Percentiles rank a stretch among this genome's conserved stretches.
These are phyloP conservation scores for Plutomurus gul DNA, from an alignment of 1,140 invertebrate species.

Conservation along the genomic window DNA sequence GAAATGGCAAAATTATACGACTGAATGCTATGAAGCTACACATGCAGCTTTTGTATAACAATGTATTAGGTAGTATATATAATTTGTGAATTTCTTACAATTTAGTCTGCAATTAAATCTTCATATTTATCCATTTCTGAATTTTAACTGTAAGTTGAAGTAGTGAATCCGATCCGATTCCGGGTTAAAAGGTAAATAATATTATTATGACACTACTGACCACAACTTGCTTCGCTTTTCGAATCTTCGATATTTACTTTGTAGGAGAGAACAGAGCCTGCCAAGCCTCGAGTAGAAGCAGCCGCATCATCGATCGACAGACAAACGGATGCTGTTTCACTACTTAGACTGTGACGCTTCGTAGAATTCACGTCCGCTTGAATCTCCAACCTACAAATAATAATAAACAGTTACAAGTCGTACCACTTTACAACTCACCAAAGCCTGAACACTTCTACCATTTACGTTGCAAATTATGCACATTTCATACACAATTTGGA, in stretches of 20 bases:
- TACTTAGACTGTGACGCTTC: conserved; percentile 73
- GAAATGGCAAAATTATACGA: neutral
- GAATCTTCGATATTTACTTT: conserved; percentile 61
- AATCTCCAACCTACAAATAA: conserved; percentile 68
- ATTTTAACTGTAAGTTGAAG: neutral
- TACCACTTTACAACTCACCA: neutral
- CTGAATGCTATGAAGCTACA: neutral
- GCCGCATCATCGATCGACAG: conserved; percentile 69
- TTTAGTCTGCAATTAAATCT: too few species aligned
- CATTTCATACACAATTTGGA: too few species aligned
- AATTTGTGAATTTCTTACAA: too few species aligned
- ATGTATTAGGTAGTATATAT: too few species aligned
- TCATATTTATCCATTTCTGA: too few species aligned
- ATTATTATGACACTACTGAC: conserved; percentile 25
- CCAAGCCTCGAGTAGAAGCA: conserved; percentile 74
- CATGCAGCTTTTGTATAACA: neutral
- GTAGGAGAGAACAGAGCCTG: conserved; percentile 76
- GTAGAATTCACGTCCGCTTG: conserved; percentile 74
- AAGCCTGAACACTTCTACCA: too few species aligned
- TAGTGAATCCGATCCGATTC: neutral
- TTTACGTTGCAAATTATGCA: too few species aligned
- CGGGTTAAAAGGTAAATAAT: neutral
- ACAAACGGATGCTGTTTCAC: conserved; percentile 72
- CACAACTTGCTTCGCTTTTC: conserved; percentile 53
- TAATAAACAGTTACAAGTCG: neutral